Percentiles rank a stretch among this genome's conserved stretches.
These are phyloP conservation scores for Drosophila sp. DNA, from an alignment of 1,140 invertebrate species.

Conservation along the genomic window DNA sequence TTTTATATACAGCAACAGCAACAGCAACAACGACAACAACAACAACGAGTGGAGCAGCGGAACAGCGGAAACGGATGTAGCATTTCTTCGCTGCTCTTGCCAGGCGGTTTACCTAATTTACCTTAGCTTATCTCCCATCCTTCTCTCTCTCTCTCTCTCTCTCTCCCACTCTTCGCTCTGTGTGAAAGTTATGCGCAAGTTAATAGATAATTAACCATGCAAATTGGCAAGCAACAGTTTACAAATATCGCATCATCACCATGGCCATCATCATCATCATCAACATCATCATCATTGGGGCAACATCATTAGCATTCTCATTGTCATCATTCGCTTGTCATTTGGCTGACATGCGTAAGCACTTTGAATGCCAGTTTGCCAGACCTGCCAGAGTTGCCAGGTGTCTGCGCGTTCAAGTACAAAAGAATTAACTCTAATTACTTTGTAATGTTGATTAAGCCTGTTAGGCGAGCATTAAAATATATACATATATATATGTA, in stretches of 20 bases:
- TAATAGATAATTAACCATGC: slow-evolving; percentile 81
- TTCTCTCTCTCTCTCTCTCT: slow-evolving; percentile 3
- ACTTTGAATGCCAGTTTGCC: slow-evolving; percentile 37
- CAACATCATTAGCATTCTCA: slow-evolving; percentile 39
- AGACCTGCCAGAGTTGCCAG: slow-evolving; percentile 33
- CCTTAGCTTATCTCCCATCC: background rate
- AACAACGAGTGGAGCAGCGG: slow-evolving; percentile 33
- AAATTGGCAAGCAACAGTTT: slow-evolving; percentile 78
- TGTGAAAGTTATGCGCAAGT: slow-evolving; percentile 75
- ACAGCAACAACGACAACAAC: slow-evolving; percentile 42
- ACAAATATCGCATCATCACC: slow-evolving; percentile 43
- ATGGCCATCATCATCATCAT: slow-evolving; percentile 59
- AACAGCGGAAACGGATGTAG: slow-evolving; percentile 67
- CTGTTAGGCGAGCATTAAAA: slow-evolving; percentile 72
- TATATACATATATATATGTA: background rate
- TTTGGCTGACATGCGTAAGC: slow-evolving; percentile 50
- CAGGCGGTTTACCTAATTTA: slow-evolving; percentile 30
- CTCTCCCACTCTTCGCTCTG: slow-evolving; percentile 26
- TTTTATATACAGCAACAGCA: slow-evolving; percentile 4
- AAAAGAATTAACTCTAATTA: slow-evolving; percentile 81
- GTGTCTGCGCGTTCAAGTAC: slow-evolving; percentile 60
- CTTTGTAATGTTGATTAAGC: slow-evolving; percentile 80
- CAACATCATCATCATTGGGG: slow-evolving; percentile 41
- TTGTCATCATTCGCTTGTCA: slow-evolving; percentile 37
- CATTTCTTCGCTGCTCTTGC: slow-evolving; percentile 40